Evolutionary conservation across 2,113 vertebrate genomes (phyloP).

Genomic region (Alethe diademata): DNA sequence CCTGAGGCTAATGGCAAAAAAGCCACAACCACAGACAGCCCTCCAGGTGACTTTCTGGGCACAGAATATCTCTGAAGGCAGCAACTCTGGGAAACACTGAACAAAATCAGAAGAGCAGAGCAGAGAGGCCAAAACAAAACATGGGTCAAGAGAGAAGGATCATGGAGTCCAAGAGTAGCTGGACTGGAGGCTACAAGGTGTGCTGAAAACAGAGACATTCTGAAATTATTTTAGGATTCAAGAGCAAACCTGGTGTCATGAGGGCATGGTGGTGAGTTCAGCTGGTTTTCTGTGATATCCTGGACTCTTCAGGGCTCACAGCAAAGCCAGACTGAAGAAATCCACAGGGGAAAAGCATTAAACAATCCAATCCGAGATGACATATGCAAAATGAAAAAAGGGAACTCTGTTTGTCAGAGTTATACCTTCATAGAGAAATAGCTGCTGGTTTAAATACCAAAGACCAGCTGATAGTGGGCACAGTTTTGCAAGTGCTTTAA

Average conservation of each 20-base stretch:
- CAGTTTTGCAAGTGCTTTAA: neutral
- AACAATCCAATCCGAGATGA: neutral
- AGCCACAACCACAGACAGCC: rapidly evolving
- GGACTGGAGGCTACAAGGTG: neutral
- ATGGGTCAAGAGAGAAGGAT: neutral
- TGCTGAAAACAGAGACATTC: neutral
- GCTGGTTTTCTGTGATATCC: neutral
- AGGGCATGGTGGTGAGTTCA: neutral
- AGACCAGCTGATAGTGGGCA: neutral
- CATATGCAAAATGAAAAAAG: neutral
- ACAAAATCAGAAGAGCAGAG: neutral
- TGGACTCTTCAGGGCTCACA: neutral
- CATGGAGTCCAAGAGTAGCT: neutral
- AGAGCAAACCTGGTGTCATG: rapidly evolving
- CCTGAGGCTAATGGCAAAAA: neutral
- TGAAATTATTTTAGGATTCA: neutral
- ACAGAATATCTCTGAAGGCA: neutral
- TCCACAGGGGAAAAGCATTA: neutral
- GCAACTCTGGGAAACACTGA: neutral
- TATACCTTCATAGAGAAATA: neutral
- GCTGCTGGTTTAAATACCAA: neutral
- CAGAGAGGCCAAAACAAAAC: neutral
- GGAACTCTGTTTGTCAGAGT: neutral
- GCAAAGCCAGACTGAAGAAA: neutral
- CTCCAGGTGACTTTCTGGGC: neutral